Conservation (phyloP, 1,140 invertebrate genomes). For the Campoletis sonorensis region DNA sequence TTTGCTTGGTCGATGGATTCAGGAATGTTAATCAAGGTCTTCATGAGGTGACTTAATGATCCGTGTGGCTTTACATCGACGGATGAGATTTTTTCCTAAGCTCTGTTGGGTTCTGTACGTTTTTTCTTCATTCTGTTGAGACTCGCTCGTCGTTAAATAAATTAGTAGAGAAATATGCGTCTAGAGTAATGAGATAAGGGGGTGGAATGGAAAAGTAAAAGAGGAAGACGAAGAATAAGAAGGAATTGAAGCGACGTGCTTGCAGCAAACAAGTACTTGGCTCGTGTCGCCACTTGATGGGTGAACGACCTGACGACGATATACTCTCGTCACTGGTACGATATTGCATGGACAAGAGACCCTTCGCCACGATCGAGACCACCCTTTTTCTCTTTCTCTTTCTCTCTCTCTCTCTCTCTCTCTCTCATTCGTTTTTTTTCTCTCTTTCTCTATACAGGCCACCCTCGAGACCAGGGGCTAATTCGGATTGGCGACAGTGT, state of each 20-base stretch:
- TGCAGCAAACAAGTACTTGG: slow-evolving; percentile 34
- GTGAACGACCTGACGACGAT: slow-evolving; percentile 30
- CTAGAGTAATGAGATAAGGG: slow-evolving; percentile 36
- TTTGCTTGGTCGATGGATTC: too few species aligned
- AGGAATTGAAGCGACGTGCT: slow-evolving; percentile 25
- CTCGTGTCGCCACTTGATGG: slow-evolving; percentile 27
- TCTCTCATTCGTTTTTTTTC: too few species aligned
- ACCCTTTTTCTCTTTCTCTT: neutral
- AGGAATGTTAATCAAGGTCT: too few species aligned
- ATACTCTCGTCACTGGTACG: neutral
- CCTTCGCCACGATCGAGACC: neutral
- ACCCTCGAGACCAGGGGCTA: slow-evolving; percentile 8
- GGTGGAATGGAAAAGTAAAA: neutral
- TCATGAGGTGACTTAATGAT: too few species aligned
- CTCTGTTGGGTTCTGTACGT: neutral
- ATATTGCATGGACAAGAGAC: slow-evolving; percentile 5
- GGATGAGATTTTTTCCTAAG: neutral
- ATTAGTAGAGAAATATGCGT: neutral
- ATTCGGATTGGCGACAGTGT: slow-evolving; percentile 21
- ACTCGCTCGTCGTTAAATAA: slow-evolving; percentile 18
- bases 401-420: neutral
- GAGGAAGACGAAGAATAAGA: slow-evolving; percentile 11
- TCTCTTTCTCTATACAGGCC: neutral
- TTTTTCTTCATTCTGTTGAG: neutral
- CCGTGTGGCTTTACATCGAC: neutral